phyloP scores from a whole-genome alignment of 2,797 vertebrate genomes.

The Rhodeus uyekii region DNA sequence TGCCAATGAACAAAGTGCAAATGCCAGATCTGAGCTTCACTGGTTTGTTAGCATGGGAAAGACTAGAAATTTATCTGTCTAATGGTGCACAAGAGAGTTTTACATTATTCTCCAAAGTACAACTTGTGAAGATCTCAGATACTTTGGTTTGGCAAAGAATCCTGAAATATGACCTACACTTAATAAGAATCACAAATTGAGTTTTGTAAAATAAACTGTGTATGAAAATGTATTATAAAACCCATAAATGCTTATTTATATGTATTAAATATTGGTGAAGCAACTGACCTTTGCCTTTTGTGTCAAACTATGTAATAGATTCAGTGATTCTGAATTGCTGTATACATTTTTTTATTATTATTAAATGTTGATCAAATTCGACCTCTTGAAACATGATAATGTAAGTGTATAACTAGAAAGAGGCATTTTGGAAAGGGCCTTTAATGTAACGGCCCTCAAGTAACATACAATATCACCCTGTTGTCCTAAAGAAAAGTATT shows the following conservation, averaged over 20 bases:
- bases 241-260: neutral
- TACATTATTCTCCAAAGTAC: too few relatives aligned
- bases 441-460: neutral
- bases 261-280: neutral
- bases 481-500: neutral
- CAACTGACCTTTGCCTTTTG: neutral
- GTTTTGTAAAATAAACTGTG: too few relatives aligned
- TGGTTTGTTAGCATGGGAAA: neutral
- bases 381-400: neutral
- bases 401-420: neutral
- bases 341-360: too few relatives aligned
- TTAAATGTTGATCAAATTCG: neutral
- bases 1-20: conserved; percentile 22
- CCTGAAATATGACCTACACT: too few relatives aligned
- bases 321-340: neutral
- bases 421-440: neutral
- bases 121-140: too few relatives aligned
- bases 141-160: too few relatives aligned
- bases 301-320: neutral
- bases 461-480: neutral
- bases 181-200: too few relatives aligned
- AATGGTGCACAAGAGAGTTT: neutral
- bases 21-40: neutral
- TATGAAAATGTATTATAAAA: neutral
- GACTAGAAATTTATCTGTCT: neutral